A percentile compares a stretch with the other conserved stretches of the same genome.
These are phyloP conservation scores for Calidris pugnax DNA, from an alignment of 2,113 vertebrate genomes.

Conservation along the genomic window DNA sequence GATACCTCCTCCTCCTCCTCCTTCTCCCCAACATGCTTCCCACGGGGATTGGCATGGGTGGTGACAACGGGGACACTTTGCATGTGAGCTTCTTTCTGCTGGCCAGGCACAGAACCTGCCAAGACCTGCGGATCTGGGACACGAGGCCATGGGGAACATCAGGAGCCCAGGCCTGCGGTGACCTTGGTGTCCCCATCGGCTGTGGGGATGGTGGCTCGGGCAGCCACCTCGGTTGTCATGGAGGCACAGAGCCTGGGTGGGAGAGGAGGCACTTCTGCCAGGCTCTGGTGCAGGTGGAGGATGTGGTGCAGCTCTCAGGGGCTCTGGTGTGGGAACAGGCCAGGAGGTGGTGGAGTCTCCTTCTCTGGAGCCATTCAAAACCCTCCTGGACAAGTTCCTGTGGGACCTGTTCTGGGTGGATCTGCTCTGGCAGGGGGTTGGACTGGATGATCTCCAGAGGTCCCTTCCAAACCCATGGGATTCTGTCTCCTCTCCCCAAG, in stretches of 20 bases:
- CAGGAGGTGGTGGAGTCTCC: not conserved
- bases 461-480: no score
- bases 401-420: no score
- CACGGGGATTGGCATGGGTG: rapidly evolving
- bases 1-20: not conserved
- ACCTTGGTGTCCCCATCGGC: rapidly evolving
- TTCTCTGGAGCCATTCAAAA: no score
- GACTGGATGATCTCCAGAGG: no score
- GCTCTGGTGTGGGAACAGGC: not conserved
- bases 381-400: no score
- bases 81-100: not conserved
- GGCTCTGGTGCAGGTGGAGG: not conserved
- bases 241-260: not conserved
- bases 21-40: rapidly evolving
- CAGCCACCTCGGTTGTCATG: not conserved
- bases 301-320: not conserved
- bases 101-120: not conserved
- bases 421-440: no score
- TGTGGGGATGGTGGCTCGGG: not conserved
- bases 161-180: not conserved
- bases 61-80: rapidly evolving
- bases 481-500: no score
- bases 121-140: not conserved
- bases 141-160: not conserved
- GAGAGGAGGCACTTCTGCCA: not conserved